Base-by-base conservation (phyloP, 53 echinoderm and acorn worm genomes). In the Holothuria leucospilota region DNA sequence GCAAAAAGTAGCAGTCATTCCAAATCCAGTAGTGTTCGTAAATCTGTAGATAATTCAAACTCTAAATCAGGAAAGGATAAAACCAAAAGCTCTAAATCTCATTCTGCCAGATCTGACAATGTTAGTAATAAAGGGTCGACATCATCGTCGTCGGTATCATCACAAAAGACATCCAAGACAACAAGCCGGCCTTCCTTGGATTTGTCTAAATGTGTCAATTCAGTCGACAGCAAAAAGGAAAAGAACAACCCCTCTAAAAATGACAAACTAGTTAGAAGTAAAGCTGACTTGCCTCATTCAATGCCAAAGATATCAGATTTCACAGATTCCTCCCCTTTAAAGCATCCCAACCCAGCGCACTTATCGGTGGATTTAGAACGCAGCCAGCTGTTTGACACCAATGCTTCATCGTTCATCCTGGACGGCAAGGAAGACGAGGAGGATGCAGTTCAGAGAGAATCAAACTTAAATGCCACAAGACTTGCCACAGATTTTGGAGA, bases 41-140 rank as follows among this genome's bases (percentile, higher is more conserved):
- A 68, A 72, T 42, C 20, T 72, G 42, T 41, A 46, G 46, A 46
- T 46, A 46, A 46, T 46, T 46, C 46, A 46, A 46, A 46, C 40
- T 40, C 72, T 21, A 72, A 72, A 15, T 40, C 72, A 7, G 72
- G 72, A 38, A 72, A 72, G 49, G 72, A 72, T 41, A 72, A 72
- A 51, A 71, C 20, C 8, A 72, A 72, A 24, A n/a, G n/a, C n/a
- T 72, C 72, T 25, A 72, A 72, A 51, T 40, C 40, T 21, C 72
- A 40, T 20, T 72, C 41, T 20, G n/a, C 72, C 20, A 72, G 49
- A 40, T 40, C 46, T 20, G 51, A 53, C 27, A 51, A 25, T 12
- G 52, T 13, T 14, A 51, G 51, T 21, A 75, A 24, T 23, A 75
- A 75, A 75, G 75, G 75, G 52, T 71, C 71, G 20, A 18, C 56